Evolutionary conservation across 2,113 vertebrate species (phyloP).

Genomic region (Oreochromis aureus): DNA sequence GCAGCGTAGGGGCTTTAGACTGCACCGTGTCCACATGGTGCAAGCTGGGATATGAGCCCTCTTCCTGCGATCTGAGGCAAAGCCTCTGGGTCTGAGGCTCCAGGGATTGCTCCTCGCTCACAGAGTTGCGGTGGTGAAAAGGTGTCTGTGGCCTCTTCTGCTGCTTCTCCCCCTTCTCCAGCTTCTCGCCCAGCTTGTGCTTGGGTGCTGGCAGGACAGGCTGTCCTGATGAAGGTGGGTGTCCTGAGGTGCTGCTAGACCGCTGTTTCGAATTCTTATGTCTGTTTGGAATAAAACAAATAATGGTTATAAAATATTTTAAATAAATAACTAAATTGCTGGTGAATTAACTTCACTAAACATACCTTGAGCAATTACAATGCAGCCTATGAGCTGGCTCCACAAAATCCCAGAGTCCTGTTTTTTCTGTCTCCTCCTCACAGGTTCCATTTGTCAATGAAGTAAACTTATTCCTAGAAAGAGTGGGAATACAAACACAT

Average conservation of each 20-base stretch:
- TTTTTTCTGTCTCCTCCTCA: constrained; percentile 86
- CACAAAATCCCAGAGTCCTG: constrained; percentile 90
- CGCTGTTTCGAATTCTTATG: constrained; percentile 91
- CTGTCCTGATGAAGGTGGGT: constrained; percentile 80
- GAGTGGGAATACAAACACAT: neutral
- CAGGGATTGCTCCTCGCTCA: constrained; percentile 83
- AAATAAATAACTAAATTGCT: neutral
- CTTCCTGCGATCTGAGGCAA: constrained; percentile 81
- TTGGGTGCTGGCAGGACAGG: constrained; percentile 82
- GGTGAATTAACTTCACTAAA: neutral
- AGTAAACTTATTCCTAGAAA: constrained; percentile 87
- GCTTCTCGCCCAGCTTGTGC: constrained; percentile 93
- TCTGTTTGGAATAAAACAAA: constrained; percentile 56
- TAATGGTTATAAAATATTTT: neutral
- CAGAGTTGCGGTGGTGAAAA: constrained; percentile 89
- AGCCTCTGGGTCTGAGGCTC: constrained; percentile 88
- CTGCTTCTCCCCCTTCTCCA: constrained; percentile 94
- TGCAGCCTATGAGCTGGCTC: constrained; percentile 86
- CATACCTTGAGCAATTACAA: constrained; percentile 90
- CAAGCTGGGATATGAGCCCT: constrained; percentile 84
- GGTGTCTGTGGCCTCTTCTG: constrained; percentile 93
- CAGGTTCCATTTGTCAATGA: constrained; percentile 82
- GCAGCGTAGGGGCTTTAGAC: constrained; percentile 85
- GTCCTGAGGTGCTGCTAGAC: constrained; percentile 83
- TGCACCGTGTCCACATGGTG: constrained; percentile 73